Evolutionary conservation across 23 tunicate genomes (phyloP), one percentile per base, ranked within the genome.

Genomic region (Clavelina lepadiformis): DNA sequence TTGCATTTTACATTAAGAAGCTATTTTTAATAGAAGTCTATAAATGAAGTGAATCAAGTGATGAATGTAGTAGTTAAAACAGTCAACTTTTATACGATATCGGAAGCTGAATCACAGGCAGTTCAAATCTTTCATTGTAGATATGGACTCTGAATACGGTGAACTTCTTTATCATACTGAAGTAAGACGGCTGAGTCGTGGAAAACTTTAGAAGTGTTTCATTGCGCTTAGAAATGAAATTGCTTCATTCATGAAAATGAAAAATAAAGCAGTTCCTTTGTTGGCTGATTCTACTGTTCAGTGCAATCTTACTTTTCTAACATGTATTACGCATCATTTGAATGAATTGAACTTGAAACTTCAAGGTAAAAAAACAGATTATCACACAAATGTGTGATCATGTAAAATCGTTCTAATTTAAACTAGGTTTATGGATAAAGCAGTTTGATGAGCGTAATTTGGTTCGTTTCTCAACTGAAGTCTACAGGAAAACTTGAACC

Each of bases 291-390:
- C 74, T 28, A 73, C 72, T 73, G 63, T 73, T 35, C 56, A 62
- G 63, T 35, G 28, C 79, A 61, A 70, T 35, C 76, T 70, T 70
- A 66, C 76, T 55, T 70, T 70, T 55, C 47, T 70, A 55, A 70
- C 76, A 20, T 44, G 56, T 70, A 55, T 70, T 55, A 31, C 76
- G 28, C 50, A 56, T 56, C 76, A 70, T 31, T 33, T 56, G 65
- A 63, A 63, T 56, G 47, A 33, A 33, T 34, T 56, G 26, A 70
- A 70, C 76, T 56, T 31, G 30, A 61, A 33, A 38, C 74, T 73
- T 23, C 72, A 73, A 63, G 73, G 74, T 63, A 29, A 62, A 73
- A n/a, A 73, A 73, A 25, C 79, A 73, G 35, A 63, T 33, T 73
- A 73, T 73, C 36, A 73, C 79, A 41, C 64, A 55, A 6, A 70